A percentile compares a stretch with the other conserved stretches of the same genome.
These are phyloP conservation scores for Drosophila macrothrix DNA, from an alignment of 2,888 invertebrate genomes.

Conservation along the genomic window DNA sequence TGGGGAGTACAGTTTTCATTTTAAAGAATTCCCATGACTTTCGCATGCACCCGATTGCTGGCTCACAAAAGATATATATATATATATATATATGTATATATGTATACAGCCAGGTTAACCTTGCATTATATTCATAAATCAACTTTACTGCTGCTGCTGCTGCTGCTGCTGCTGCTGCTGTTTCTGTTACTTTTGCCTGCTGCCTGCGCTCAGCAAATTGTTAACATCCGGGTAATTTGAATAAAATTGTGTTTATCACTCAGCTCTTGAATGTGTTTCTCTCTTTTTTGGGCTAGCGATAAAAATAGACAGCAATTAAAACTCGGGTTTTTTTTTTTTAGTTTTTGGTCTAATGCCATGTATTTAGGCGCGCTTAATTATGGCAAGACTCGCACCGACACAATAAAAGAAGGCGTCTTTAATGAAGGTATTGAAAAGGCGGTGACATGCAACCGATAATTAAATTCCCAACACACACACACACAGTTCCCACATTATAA, in stretches of 20 bases:
- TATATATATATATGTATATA: not conserved
- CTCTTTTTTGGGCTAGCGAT: conserved; percentile 10
- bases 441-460: conserved; percentile 79
- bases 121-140: conserved; percentile 73
- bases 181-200: conserved; percentile 5
- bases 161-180: conserved; percentile 1
- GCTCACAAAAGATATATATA: not conserved
- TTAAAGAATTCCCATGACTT: conserved; percentile 17
- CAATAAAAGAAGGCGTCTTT: conserved; percentile 39
- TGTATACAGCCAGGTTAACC: conserved; percentile 17
- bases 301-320: conserved; percentile 68
- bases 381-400: conserved; percentile 20
- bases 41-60: conserved; percentile 26
- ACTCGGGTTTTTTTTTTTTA: conserved; percentile 41
- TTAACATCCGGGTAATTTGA: conserved; percentile 77
- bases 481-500: conserved; percentile 68
- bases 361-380: conserved; percentile 79
- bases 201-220: conserved; percentile 65
- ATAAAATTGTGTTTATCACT: conserved; percentile 69
- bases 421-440: conserved; percentile 77
- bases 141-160: conserved; percentile 38
- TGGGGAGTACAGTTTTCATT: not conserved
- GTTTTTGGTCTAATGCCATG: conserved; percentile 34
- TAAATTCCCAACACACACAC: conserved; percentile 51
- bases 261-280: conserved; percentile 21